Evolutionary conservation across 2,888 invertebrate genomes (phyloP), one percentile per base, ranked within the genome.

Genomic region (Limnephilus lunatus): DNA sequence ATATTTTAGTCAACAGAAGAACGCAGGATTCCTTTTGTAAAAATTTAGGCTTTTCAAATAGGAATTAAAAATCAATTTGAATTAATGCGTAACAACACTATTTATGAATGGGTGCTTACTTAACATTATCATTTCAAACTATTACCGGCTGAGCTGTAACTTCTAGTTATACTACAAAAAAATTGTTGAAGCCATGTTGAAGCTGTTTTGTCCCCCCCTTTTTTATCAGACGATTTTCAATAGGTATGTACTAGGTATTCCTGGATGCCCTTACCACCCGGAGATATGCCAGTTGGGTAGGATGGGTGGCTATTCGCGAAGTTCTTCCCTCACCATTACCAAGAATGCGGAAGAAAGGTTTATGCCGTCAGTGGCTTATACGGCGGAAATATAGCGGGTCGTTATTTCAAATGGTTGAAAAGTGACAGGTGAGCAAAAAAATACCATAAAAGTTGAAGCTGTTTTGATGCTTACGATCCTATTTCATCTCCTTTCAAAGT

Each of bases 361-460:
- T 15, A 53, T 53, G 53, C 53, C 32, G 5, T 15, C 31, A 48
- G 86, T 44, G 87, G 31, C 48, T 87, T 53, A 53, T 87, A 86
- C 5, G 86, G 30, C n/a, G 86, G 86, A 48, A 48, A 86, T 48
- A 86, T 44, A 86, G 86, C 86, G 86, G n/a, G 48, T 48, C 86
- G 48, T 86, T 86, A 86, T 48, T 48, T 30, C 44, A n/a, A 86
- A 86, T 86, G 86, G 86, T 31, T 48, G 53, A 48, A 86, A 86
- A 86, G 86, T 86, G 86, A 86, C 44, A 86, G 86, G 86, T 86
- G 86, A 44, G 86, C 44, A 30, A 86, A 48, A 68, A 86, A 86
- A 86, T 30, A 44, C 53, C 86, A n/a, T 68, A n/a, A 68, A 68
- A 68, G 25, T 68, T 68, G 9, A 68, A 68, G 68, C 68, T 25